Conservation (phyloP, 1,140 invertebrate genomes). For the Pantala flavescens region DNA sequence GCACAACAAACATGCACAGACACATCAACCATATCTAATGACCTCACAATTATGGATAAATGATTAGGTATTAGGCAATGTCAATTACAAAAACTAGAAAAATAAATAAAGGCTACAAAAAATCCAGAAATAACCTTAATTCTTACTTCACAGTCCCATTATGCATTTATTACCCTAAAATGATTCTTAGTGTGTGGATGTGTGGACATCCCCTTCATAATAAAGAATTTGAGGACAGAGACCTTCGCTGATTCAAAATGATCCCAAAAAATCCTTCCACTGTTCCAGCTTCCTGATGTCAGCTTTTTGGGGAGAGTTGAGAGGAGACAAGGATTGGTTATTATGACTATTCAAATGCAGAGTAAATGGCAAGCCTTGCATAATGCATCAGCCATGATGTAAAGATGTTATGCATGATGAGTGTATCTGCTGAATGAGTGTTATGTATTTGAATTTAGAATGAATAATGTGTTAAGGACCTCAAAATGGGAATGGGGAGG, state of each 20-base stretch:
- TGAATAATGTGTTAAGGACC: background rate
- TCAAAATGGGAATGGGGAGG: background rate
- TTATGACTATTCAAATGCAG: background rate
- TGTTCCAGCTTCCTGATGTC: background rate
- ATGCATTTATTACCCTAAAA: background rate
- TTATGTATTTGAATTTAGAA: background rate
- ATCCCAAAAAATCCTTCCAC: background rate
- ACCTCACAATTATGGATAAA: conserved; percentile 2
- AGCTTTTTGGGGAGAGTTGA: background rate
- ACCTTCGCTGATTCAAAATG: too few relatives aligned
- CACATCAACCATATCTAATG: background rate
- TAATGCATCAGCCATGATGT: background rate
- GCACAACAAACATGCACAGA: background rate
- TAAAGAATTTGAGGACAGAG: background rate
- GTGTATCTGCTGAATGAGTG: background rate
- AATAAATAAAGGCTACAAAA: background rate
- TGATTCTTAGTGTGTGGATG: background rate
- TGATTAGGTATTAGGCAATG: background rate
- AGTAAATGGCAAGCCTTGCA: background rate
- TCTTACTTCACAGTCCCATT: background rate
- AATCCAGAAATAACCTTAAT: background rate
- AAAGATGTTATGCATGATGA: background rate
- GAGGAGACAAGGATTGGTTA: background rate
- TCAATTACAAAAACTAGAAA: background rate
- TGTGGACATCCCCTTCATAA: background rate